Conservation (phyloP, 1,140 invertebrate genomes). For the Pogonomyrmex barbatus region DNA sequence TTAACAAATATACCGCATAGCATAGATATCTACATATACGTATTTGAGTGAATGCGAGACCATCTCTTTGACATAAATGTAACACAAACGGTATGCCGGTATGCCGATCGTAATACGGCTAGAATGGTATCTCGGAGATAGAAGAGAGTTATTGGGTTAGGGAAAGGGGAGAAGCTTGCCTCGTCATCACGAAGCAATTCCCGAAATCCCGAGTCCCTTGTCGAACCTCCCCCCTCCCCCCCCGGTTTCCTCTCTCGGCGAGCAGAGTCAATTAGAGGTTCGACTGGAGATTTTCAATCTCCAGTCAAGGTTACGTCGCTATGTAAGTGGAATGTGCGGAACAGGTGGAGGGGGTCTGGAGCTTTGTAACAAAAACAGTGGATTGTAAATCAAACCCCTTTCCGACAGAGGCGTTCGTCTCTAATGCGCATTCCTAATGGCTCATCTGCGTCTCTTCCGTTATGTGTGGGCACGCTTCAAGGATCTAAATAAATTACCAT, state of each 20-base stretch:
- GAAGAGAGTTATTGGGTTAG: conserved; percentile 81
- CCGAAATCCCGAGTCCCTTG: conserved; percentile 78
- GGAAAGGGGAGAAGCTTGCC: conserved; percentile 76
- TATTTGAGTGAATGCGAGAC: too few species aligned
- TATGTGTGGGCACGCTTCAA: conserved; percentile 46
- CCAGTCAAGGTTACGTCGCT: conserved; percentile 67
- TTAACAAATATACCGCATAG: neutral
- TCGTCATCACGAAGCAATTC: conserved; percentile 81
- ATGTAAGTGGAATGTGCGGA: conserved; percentile 26
- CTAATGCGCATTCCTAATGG: conserved; percentile 45
- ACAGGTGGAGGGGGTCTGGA: neutral
- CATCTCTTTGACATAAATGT: neutral
- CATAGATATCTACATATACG: neutral
- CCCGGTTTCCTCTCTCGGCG: conserved; percentile 70
- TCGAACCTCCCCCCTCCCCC: too few species aligned
- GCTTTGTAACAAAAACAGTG: conserved; percentile 54
- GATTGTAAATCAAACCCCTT: conserved; percentile 60
- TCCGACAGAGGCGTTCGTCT: neutral
- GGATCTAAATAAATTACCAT: conserved; percentile 58
- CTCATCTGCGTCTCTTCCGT: conserved; percentile 43
- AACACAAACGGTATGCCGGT: neutral
- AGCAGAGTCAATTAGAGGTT: conserved; percentile 74
- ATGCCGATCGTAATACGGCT: conserved; percentile 63
- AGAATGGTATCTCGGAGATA: conserved; percentile 54
- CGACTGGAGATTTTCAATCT: conserved; percentile 70